Evolutionary conservation across 2,113 vertebrate species (phyloP).

Genomic region (Picathartes gymnocephalus): DNA sequence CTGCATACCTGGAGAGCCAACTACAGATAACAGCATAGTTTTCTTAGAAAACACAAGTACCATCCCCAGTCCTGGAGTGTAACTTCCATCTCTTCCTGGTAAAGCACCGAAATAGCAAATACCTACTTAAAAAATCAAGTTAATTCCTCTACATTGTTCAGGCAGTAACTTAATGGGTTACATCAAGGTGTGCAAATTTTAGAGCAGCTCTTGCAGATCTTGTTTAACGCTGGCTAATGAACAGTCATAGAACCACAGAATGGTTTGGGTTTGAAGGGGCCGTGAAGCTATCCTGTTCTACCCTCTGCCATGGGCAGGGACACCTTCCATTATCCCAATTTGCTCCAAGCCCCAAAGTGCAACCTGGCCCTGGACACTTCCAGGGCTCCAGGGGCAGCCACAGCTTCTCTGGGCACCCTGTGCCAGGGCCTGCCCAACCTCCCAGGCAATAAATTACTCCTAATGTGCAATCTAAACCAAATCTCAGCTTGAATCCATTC

Average conservation of each 20-base stretch:
- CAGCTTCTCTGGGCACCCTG: not conserved
- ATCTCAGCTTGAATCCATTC: not conserved
- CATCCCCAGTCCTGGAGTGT: not conserved
- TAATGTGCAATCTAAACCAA: not conserved
- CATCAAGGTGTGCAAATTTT: not conserved
- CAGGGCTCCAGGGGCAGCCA: not conserved
- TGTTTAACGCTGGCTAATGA: not conserved
- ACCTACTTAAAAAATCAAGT: not conserved
- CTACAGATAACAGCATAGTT: not conserved
- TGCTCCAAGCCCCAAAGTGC: not conserved
- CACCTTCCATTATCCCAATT: rapidly evolving
- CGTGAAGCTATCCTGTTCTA: not conserved
- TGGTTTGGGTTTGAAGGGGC: not conserved
- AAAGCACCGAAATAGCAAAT: not conserved
- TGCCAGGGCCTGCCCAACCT: not conserved
- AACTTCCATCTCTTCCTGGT: not conserved
- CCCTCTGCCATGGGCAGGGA: not conserved
- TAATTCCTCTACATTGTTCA: not conserved
- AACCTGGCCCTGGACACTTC: rapidly evolving
- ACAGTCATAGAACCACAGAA: not conserved
- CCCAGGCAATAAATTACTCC: not conserved
- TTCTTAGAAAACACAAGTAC: not conserved
- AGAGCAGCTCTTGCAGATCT: not conserved
- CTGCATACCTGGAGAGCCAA: not conserved
- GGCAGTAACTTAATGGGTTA: not conserved